Percentiles rank a stretch among this genome's conserved stretches.
These are phyloP conservation scores for Sipha flava DNA, from an alignment of 1,140 invertebrate genomes.

Conservation along the genomic window DNA sequence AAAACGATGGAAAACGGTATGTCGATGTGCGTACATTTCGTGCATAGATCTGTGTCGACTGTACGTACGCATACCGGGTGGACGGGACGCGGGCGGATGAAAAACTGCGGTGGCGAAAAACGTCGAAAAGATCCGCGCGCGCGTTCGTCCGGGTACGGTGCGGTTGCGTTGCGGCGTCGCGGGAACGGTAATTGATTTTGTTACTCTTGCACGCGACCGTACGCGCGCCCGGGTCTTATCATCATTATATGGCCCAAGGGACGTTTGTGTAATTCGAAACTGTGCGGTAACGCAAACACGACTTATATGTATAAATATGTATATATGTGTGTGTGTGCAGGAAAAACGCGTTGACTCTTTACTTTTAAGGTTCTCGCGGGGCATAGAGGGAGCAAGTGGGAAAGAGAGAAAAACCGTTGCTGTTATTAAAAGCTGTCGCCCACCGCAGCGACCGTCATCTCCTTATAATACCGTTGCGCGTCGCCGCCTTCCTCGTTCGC, in stretches of 20 bases:
- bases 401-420: not conserved
- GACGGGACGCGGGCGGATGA: too few relatives aligned
- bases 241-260: conserved; percentile 6
- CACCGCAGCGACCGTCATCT: too few relatives aligned
- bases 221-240: not conserved
- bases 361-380: not conserved
- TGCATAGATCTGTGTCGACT: too few relatives aligned
- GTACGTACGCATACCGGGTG: too few relatives aligned
- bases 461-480: not conserved
- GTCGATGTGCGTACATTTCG: too few relatives aligned
- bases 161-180: not conserved
- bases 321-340: too few relatives aligned
- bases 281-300: not conserved
- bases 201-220: not conserved
- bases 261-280: conserved; percentile 21
- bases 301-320: too few relatives aligned
- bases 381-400: too few relatives aligned
- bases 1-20: too few relatives aligned
- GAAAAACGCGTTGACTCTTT: not conserved
- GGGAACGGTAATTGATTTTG: conserved; percentile 7
- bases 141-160: not conserved
- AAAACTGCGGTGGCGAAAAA: not conserved
- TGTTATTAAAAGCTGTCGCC: not conserved
- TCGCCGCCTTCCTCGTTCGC: too few relatives aligned
- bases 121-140: not conserved